Conservation (phyloP, 2,113 vertebrate genomes). For the Myocastor coypus region DNA sequence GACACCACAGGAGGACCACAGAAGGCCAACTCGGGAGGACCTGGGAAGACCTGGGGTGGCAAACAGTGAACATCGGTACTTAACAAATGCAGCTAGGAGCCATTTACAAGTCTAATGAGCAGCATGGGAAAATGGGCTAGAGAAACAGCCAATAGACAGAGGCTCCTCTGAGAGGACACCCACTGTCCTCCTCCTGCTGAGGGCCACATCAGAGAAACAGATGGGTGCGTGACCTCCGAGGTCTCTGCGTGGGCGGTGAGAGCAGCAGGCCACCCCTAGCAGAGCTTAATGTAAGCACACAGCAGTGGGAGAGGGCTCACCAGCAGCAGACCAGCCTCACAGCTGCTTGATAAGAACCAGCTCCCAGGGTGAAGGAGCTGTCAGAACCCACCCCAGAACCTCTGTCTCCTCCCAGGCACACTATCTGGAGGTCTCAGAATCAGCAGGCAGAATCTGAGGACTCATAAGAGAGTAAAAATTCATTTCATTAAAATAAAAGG, state of each 20-base stretch:
- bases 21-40: background rate
- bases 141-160: background rate
- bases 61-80: background rate
- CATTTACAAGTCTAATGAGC: background rate
- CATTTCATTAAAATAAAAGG: background rate
- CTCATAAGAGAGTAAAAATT: background rate
- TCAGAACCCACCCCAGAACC: accelerated
- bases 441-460: background rate
- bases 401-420: background rate
- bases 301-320: no score
- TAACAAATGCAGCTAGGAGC: background rate
- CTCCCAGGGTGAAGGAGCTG: background rate
- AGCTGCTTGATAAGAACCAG: background rate
- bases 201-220: background rate
- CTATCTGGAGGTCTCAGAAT: background rate
- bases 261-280: background rate
- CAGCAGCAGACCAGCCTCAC: background rate
- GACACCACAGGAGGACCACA: background rate
- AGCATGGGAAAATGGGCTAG: background rate
- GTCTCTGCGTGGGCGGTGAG: background rate
- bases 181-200: background rate
- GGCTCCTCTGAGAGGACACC: background rate
- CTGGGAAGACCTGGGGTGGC: no score
- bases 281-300: no score
- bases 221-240: background rate